phyloP scores from a whole-genome alignment of 2,888 invertebrate species.

The Agonopterix alstromeriana region DNA sequence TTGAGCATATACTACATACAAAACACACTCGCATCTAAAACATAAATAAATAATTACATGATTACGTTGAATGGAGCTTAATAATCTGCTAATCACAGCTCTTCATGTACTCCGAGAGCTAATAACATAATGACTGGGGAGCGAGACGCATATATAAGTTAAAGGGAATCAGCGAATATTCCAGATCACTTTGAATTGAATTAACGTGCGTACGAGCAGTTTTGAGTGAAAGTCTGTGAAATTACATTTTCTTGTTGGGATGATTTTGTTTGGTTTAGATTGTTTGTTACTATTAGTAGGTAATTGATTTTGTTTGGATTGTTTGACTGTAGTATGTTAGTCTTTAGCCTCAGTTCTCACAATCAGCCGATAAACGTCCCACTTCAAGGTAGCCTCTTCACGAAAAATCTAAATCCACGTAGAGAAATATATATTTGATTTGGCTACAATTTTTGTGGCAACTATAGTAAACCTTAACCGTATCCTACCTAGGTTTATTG shows the following conservation, averaged over 20 bases:
- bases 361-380: too few species aligned
- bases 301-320: too few species aligned
- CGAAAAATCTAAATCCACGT: too few species aligned
- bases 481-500: too few species aligned
- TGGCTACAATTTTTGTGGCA: too few species aligned
- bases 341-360: too few species aligned
- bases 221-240: conserved; percentile 16
- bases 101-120: conserved; percentile 48
- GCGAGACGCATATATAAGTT: conserved; percentile 24
- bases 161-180: conserved; percentile 20
- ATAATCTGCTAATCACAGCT: conserved; percentile 71
- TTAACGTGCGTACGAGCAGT: conserved; percentile 34
- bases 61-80: conserved; percentile 72
- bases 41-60: conserved; percentile 75
- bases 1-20: conserved; percentile 38
- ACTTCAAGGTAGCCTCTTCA: too few species aligned
- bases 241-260: conserved; percentile 6
- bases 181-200: conserved; percentile 19
- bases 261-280: not conserved
- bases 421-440: too few species aligned
- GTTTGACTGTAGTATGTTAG: too few species aligned
- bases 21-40: conserved; percentile 67
- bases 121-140: conserved; percentile 67
- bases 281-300: too few species aligned
- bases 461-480: too few species aligned